Base-by-base conservation (phyloP, 2,888 invertebrate species). In the Polietes domitor region DNA sequence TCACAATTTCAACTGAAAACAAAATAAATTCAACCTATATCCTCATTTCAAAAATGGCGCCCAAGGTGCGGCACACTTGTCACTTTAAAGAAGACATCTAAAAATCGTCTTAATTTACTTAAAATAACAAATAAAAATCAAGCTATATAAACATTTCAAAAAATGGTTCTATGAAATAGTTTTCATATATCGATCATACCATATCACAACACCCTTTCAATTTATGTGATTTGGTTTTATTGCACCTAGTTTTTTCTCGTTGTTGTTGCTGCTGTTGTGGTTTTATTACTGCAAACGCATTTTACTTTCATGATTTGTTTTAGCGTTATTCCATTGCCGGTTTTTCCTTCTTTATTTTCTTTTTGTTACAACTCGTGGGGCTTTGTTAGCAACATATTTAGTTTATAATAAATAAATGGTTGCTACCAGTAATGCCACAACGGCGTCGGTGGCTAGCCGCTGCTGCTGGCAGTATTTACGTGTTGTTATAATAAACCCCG, bases 321-420 rank as follows among this genome's bases (percentile, higher is more conserved):
- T 43, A 68, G 28, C 61, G 68, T 68, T 37, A 37, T 61, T 2
- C 61, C 61, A 61, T 12, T 26, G 61, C n/a, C n/a, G 7, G 26
- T 28, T 21, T 61, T 63, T 63, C 21, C 24, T 55, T 55, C 10
- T 55, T 7, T 26, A 12, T 58, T 58, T 28, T 61, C 26, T 61
- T 43, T 12, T 15, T 68, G 21, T 65, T 21, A 63, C 63, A 19
- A 41, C 63, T 41, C 41, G 19, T 21, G 21, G 65, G 12, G 65
- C n/a, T 65, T 68, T 68, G 21, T 68, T 68, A 68, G 24, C 68
- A 68, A 68, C 43, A 68, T 41, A 68, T 41, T 68, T 68, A 68
- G 43, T 43, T 43, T 41, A 43, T 41, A 68, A 68, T 43, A 77
- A 80, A 77, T 65, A 83, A 80, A 77, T 63, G 53, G 76, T 73